Percentiles rank a stretch among this genome's conserved stretches.
Conservation (phyloP, 2,888 invertebrate species). For the Cheilosia scutellata region DNA sequence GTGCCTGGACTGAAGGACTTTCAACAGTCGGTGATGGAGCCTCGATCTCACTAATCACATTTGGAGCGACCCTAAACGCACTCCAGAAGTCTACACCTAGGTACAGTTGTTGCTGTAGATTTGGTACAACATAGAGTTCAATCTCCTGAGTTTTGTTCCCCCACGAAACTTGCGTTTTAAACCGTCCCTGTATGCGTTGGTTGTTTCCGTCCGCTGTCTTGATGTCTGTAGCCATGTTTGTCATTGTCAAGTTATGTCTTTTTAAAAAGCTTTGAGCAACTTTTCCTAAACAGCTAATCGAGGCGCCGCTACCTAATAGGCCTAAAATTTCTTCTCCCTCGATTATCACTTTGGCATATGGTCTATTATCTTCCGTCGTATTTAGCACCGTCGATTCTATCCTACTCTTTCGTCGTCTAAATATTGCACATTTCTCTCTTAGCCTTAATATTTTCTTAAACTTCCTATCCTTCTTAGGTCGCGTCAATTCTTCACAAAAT, state of each 20-base stretch:
- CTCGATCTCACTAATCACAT: not conserved
- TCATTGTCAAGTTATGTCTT: too few species aligned
- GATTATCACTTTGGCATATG: not conserved
- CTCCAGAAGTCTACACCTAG: constrained; percentile 26
- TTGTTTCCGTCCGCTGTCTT: not conserved
- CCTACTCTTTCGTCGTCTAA: too few species aligned
- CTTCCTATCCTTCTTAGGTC: too few species aligned
- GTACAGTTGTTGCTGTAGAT: constrained; percentile 9
- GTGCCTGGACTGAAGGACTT: not conserved
- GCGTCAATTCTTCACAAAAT: too few species aligned
- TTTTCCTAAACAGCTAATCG: too few species aligned
- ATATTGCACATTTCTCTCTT: too few species aligned
- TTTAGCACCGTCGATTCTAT: too few species aligned
- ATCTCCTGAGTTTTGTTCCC: not conserved
- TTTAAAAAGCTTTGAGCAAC: too few species aligned
- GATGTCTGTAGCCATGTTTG: constrained; percentile 6
- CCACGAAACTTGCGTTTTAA: too few species aligned
- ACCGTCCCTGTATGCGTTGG: too few species aligned
- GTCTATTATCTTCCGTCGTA: not conserved
- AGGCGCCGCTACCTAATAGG: not conserved
- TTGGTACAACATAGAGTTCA: constrained; percentile 52
- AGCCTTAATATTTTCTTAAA: not conserved
- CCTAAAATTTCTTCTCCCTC: not conserved
- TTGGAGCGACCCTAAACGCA: constrained; percentile 12
- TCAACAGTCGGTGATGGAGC: not conserved